Conservation (phyloP, 2,888 invertebrate genomes). For the Automeris io region DNA sequence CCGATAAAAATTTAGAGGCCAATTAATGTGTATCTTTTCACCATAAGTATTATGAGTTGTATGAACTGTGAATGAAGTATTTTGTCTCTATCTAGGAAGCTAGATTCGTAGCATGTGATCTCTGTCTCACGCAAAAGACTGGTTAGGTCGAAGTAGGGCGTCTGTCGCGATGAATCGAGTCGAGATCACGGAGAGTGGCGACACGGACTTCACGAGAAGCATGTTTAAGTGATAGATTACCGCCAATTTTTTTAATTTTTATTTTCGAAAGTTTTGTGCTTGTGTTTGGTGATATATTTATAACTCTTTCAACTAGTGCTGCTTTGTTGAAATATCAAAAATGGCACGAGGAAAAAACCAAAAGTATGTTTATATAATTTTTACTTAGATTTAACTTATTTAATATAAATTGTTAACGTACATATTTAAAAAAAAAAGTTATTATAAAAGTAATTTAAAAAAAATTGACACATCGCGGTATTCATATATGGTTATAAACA, state of each 20-base stretch:
- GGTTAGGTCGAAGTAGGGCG: constrained; percentile 70
- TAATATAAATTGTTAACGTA: neutral
- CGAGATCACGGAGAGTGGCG: constrained; percentile 69
- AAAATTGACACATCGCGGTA: too few species aligned
- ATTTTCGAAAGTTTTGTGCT: constrained; percentile 23
- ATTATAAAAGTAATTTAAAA: neutral
- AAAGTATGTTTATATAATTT: constrained; percentile 44
- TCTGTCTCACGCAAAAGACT: constrained; percentile 58
- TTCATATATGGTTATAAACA: too few species aligned
- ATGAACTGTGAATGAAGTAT: constrained; percentile 9
- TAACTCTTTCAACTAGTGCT: constrained; percentile 30
- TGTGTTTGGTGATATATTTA: constrained; percentile 43
- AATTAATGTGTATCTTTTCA: too few species aligned
- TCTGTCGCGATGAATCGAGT: constrained; percentile 56
- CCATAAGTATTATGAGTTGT: too few species aligned
- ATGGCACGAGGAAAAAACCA: constrained; percentile 59
- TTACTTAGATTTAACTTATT: constrained; percentile 15
- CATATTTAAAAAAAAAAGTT: neutral
- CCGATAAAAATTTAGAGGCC: too few species aligned
- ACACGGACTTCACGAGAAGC: constrained; percentile 65
- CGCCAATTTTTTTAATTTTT: constrained; percentile 55
- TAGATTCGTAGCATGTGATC: constrained; percentile 32
- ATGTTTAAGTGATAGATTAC: constrained; percentile 67
- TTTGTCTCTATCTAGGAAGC: constrained; percentile 34
- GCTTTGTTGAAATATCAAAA: constrained; percentile 34